Evolutionary conservation across 2,113 vertebrate genomes (phyloP), one percentile per base, ranked within the genome.

Genomic region (Origma solitaria): DNA sequence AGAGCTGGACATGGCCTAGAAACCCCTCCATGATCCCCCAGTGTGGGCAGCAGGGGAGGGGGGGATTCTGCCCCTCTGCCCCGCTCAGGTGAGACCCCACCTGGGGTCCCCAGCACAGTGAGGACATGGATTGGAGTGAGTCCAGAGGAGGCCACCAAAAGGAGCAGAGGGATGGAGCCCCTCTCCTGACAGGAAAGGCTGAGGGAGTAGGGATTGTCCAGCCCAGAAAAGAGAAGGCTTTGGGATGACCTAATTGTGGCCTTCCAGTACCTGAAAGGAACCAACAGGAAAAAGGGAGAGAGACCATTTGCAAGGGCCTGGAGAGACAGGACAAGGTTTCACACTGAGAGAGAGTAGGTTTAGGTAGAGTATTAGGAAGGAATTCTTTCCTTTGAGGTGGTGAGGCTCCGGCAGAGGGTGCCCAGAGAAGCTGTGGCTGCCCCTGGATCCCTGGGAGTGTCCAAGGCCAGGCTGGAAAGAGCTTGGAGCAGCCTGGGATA

Each of bases 391-490:
- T 73, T 8, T 4, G 19, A 75, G 4, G 13, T 53, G 28, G 1
- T 0, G 16, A 75, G 11, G 11, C 1, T 3, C 69, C 40, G 45
- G 33, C 10, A 75, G 28, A 53, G 38, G 33, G 0, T 82, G 3
- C 5, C 12, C n/a, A 47, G 38, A 35, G 53, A 30, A 45, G n/a
- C 61, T 82, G 45, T 40, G 53, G n/a, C 45, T 89, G 33, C 4
- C 2, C 45, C 28, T 45, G 54, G 54, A 66, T n/a, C 45, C 45
- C 20, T 82, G 20, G 6, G 4, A 75, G n/a, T 40, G 20, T 6
- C 20, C 30, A 25, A 35, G n/a, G 9, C 13, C 45, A 38, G 38
- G 53, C 0, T 82, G 61, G 38, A 38, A 0, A 0, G 9, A 23
- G 45, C 28, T 82, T 53, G 20, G 61, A 82, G 9, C 16, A 65